Conservation (phyloP, 2,113 vertebrate genomes). For the Otocyon megalotis region DNA sequence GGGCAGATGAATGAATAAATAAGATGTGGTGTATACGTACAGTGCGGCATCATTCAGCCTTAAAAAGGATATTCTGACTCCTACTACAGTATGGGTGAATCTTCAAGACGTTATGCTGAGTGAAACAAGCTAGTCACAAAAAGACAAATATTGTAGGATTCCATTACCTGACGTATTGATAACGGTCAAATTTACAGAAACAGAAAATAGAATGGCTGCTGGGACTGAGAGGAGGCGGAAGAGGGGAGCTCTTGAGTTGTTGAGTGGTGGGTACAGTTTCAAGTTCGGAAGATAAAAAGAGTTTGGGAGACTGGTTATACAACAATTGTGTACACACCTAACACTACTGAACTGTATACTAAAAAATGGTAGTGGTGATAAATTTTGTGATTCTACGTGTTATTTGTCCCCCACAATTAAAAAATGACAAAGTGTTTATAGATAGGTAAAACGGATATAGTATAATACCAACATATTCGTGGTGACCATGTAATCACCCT, state of each 20-base stretch:
- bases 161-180: not conserved
- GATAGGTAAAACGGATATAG: not conserved
- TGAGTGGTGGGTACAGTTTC: not conserved
- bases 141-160: not conserved
- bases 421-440: not conserved
- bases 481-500: not conserved
- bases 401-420: not conserved
- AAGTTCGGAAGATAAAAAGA: not conserved
- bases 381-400: not conserved
- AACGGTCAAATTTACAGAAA: not conserved
- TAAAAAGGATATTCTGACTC: not conserved
- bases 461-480: not conserved
- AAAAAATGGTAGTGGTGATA: not conserved
- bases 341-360: not conserved
- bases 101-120: not conserved
- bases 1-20: not conserved
- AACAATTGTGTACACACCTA: not conserved
- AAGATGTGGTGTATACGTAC: not conserved
- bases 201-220: not conserved
- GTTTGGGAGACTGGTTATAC: not conserved
- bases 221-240: too few relatives aligned
- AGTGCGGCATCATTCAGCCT: not conserved
- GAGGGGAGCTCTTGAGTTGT: not conserved
- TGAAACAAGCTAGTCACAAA: not conserved
- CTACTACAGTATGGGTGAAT: not conserved